phyloP scores from a whole-genome alignment of 2,797 vertebrate genomes.

The Hydrolagus colliei region DNA sequence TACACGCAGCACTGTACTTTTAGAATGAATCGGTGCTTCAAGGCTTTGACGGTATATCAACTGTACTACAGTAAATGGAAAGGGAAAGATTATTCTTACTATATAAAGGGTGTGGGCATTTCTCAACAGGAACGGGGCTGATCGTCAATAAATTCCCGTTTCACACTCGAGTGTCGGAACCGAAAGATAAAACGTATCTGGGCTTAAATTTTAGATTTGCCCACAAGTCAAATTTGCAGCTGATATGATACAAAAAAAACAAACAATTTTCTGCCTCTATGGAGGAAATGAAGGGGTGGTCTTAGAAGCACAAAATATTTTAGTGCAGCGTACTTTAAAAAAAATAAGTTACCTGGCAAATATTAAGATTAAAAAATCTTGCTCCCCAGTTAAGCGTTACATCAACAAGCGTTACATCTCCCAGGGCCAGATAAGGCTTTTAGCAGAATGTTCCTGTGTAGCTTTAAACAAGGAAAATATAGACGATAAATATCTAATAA shows the following conservation, averaged over 20 bases:
- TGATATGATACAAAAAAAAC: neutral
- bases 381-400: too few relatives aligned
- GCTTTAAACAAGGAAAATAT: neutral
- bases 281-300: neutral
- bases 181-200: neutral
- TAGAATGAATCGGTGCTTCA: too few relatives aligned
- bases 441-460: neutral
- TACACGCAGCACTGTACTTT: too few relatives aligned
- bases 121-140: neutral
- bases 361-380: neutral
- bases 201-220: too few relatives aligned
- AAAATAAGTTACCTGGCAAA: neutral
- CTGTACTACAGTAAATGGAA: too few relatives aligned
- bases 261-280: neutral
- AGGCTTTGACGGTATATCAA: too few relatives aligned
- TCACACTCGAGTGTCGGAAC: too few relatives aligned
- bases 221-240: neutral
- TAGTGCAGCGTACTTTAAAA: neutral
- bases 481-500: too few relatives aligned
- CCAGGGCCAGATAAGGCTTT: neutral
- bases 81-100: too few relatives aligned
- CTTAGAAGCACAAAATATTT: neutral
- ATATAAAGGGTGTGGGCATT: too few relatives aligned
- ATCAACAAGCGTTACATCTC: neutral
- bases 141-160: neutral